Conservation (phyloP, 2,888 invertebrate genomes). For the Andrena minutula region DNA sequence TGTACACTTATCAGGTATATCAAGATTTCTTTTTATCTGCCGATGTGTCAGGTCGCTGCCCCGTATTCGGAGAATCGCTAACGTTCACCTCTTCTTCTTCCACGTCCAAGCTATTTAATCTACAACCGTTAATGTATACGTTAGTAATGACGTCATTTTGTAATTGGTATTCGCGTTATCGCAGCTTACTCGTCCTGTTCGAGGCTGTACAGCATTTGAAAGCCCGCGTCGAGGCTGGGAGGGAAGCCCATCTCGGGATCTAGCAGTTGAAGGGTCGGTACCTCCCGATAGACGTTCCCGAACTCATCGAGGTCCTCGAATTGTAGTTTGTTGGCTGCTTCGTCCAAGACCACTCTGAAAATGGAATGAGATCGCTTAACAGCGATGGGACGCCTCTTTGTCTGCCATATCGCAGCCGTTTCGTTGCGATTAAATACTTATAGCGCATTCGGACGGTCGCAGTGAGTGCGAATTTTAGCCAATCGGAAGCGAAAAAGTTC, state of each 20-base stretch:
- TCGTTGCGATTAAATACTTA: slow-evolving; percentile 65
- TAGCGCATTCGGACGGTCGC: too few relatives aligned
- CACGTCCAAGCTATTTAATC: slow-evolving; percentile 81
- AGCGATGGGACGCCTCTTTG: slow-evolving; percentile 7
- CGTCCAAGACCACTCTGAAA: slow-evolving; percentile 82
- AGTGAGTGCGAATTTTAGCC: too few relatives aligned
- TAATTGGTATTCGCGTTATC: slow-evolving; percentile 23
- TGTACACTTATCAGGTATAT: slow-evolving; percentile 20
- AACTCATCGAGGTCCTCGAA: slow-evolving; percentile 82
- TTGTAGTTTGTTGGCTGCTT: slow-evolving; percentile 79
- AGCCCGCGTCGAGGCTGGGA: slow-evolving; percentile 88
- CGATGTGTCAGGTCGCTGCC: slow-evolving; percentile 65
- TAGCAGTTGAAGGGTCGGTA: slow-evolving; percentile 82
- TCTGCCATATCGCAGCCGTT: neutral
- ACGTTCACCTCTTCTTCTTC: slow-evolving; percentile 81
- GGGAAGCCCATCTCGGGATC: slow-evolving; percentile 84
- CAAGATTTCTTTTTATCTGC: slow-evolving; percentile 67
- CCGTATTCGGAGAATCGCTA: slow-evolving; percentile 76
- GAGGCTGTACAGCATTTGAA: slow-evolving; percentile 88
- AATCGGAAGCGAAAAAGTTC: too few relatives aligned
- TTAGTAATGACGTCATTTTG: slow-evolving; percentile 11
- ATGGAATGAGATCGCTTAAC: slow-evolving; percentile 18
- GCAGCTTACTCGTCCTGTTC: slow-evolving; percentile 86
- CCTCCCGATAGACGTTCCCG: slow-evolving; percentile 82
- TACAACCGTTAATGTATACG: slow-evolving; percentile 58